Conservation (phyloP, 2,888 invertebrate species). For the Dryobota labecula region DNA sequence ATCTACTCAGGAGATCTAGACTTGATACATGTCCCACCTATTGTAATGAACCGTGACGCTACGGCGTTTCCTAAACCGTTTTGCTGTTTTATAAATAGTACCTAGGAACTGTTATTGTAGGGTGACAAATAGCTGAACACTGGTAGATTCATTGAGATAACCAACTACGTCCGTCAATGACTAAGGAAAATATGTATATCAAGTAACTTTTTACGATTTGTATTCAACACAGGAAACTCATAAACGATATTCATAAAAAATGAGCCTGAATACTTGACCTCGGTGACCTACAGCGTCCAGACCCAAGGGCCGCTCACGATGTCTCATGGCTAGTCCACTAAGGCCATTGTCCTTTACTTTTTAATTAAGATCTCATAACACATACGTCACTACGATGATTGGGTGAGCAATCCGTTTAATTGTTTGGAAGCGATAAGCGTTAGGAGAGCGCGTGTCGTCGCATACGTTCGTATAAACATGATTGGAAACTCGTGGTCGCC, state of each 20-base stretch:
- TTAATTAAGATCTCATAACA: constrained; percentile 75
- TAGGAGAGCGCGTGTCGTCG: constrained; percentile 72
- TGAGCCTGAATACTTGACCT: constrained; percentile 49
- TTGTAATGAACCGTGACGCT: constrained; percentile 36
- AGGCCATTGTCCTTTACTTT: constrained; percentile 80
- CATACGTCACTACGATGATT: constrained; percentile 73
- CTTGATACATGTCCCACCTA: constrained; percentile 18
- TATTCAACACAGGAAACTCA: constrained; percentile 63
- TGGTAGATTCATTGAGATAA: constrained; percentile 29
- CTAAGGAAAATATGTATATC: constrained; percentile 57
- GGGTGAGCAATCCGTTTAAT: constrained; percentile 79
- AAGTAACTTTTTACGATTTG: constrained; percentile 46
- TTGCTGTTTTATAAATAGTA: constrained; percentile 10
- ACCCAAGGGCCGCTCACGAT: constrained; percentile 47
- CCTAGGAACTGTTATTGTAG: background rate
- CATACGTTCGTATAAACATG: constrained; percentile 72
- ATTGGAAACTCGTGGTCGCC: constrained; percentile 86
- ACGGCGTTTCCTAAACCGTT: constrained; percentile 21
- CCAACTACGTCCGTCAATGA: constrained; percentile 35
- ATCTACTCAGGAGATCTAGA: constrained; percentile 38
- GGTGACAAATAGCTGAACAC: constrained; percentile 35
- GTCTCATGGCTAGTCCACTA: constrained; percentile 47
- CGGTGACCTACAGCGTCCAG: constrained; percentile 37
- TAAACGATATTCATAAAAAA: constrained; percentile 59
- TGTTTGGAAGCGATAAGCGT: constrained; percentile 76